These are phyloP conservation scores for Dryas iulia DNA, from an alignment of 1,140 invertebrate genomes.

Conservation along the genomic window DNA sequence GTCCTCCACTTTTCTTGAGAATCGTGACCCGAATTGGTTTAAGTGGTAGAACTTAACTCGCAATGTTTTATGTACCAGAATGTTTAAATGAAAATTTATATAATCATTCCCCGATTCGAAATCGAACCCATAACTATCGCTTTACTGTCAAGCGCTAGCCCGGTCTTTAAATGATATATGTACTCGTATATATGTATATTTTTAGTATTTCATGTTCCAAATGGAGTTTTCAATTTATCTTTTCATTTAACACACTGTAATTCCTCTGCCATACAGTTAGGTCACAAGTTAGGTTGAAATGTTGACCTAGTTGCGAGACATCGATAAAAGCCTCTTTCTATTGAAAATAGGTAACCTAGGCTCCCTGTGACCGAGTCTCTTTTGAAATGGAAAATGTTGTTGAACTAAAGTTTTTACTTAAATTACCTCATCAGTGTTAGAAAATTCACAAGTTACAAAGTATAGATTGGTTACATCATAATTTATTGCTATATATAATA, in stretches of 20 bases:
- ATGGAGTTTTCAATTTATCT: constrained; percentile 22
- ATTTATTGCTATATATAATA: too few species aligned
- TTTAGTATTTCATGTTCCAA: neutral
- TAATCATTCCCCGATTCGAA: too few species aligned
- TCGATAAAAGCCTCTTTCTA: constrained; percentile 56
- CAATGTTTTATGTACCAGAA: too few species aligned
- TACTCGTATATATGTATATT: neutral
- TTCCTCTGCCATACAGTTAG: constrained; percentile 27
- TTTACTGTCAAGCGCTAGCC: too few species aligned
- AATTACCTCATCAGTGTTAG: neutral
- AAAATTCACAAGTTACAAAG: neutral
- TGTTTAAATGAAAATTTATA: too few species aligned
- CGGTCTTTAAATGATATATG: too few species aligned
- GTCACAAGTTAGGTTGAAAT: constrained; percentile 45
- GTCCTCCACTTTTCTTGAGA: too few species aligned
- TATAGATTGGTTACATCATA: neutral
- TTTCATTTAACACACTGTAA: constrained; percentile 29
- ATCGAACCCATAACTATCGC: too few species aligned
- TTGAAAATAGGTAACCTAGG: constrained; percentile 39
- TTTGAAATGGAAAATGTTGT: constrained; percentile 1
- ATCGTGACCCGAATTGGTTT: too few species aligned
- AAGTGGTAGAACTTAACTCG: too few species aligned
- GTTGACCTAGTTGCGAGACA: constrained; percentile 49
- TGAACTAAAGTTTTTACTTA: neutral
- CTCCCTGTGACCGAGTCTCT: constrained; percentile 1